Conservation (phyloP, 2,888 invertebrate species). For the Drosophila colorata region DNA sequence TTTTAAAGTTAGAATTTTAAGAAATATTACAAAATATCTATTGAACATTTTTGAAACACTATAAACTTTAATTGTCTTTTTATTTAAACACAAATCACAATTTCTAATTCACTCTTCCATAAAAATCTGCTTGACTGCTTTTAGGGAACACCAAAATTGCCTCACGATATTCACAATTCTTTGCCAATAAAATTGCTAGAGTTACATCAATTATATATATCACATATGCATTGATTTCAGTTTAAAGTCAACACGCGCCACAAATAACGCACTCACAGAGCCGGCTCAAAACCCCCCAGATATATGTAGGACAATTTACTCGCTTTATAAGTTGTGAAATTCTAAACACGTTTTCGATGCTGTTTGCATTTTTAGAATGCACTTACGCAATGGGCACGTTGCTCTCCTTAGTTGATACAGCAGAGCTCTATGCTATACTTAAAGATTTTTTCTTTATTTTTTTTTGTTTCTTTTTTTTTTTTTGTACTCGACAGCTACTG, state of each 20-base stretch:
- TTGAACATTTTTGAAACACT: too few species aligned
- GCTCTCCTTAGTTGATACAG: constrained; percentile 35
- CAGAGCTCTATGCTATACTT: not conserved
- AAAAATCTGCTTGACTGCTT: too few species aligned
- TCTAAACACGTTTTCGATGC: constrained; percentile 70
- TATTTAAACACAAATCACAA: not conserved
- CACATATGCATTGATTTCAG: constrained; percentile 3
- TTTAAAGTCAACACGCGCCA: constrained; percentile 20
- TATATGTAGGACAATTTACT: constrained; percentile 10
- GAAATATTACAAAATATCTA: too few species aligned
- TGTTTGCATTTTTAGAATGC: constrained; percentile 54
- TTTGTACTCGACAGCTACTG: constrained; percentile 36
- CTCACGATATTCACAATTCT: not conserved
- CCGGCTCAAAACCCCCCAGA: constrained; percentile 7
- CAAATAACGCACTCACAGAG: constrained; percentile 23
- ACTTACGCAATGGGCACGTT: constrained; percentile 63
- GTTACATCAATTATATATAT: constrained; percentile 1
- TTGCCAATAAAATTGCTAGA: constrained; percentile 7
- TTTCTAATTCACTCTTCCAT: too few species aligned
- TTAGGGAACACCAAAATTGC: not conserved
- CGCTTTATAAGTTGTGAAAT: constrained; percentile 53
- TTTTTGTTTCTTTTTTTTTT: not conserved
- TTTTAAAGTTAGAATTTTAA: too few species aligned
- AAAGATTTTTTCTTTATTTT: not conserved
- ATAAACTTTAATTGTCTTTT: not conserved